Evolutionary conservation across 2,888 invertebrate genomes (phyloP).

Genomic region (Leptopterna dolabrata): DNA sequence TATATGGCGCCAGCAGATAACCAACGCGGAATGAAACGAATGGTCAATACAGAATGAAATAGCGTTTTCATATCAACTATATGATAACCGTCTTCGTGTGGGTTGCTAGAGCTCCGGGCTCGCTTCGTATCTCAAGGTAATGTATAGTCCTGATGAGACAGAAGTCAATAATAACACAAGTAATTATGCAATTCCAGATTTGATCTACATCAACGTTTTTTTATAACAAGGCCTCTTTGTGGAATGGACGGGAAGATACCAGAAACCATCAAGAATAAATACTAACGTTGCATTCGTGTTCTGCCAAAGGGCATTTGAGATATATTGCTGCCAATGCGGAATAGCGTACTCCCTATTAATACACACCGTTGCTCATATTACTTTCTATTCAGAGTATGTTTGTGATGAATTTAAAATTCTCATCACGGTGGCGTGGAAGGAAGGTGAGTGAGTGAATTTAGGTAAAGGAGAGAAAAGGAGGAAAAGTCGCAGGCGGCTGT

Average conservation of each 20-base stretch:
- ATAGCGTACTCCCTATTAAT: not conserved
- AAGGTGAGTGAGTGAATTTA: too few relatives aligned
- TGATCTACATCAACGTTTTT: slow-evolving; percentile 7
- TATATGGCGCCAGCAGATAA: not conserved
- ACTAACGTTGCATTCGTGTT: not conserved
- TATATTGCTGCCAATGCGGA: not conserved
- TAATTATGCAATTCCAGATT: not conserved
- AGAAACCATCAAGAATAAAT: not conserved
- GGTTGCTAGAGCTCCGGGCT: not conserved
- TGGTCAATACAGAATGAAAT: not conserved
- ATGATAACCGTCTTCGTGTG: not conserved
- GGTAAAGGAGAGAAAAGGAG: too few relatives aligned
- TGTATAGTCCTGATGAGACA: not conserved
- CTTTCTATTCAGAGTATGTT: not conserved
- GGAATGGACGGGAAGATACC: not conserved
- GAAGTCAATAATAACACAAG: not conserved
- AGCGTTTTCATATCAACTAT: not conserved
- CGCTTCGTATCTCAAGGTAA: not conserved
- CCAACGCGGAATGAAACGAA: not conserved
- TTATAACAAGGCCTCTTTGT: slow-evolving; percentile 6
- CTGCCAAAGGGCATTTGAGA: slow-evolving; percentile 12
- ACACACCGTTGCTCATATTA: not conserved
- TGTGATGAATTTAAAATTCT: not conserved
- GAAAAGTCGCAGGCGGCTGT: too few relatives aligned
- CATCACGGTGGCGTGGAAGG: too few relatives aligned